A percentile compares a stretch with the other conserved stretches of the same genome.
These are phyloP conservation scores for Nettapus auritus DNA, from an alignment of 2,113 vertebrate species.

Conservation along the genomic window DNA sequence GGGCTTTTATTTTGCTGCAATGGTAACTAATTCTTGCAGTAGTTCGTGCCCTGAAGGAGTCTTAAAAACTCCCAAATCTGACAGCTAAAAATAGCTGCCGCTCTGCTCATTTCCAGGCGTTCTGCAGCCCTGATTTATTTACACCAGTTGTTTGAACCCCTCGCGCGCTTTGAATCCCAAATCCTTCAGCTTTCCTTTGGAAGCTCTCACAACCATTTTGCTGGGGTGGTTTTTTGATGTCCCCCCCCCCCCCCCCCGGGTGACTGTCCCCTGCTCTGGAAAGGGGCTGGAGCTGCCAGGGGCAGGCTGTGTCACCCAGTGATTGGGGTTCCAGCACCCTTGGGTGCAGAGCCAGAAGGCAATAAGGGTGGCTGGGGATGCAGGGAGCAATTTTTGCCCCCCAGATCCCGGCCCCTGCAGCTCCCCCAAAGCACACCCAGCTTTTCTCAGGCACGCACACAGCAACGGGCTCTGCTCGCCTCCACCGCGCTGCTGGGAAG, in stretches of 20 bases:
- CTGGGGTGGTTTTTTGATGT: fast-evolving
- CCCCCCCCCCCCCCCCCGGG: background rate
- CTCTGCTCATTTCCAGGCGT: background rate
- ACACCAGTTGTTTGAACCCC: fast-evolving
- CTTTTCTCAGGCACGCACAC: background rate
- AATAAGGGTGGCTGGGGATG: no score
- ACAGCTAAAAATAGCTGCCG: background rate
- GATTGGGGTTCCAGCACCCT: no score
- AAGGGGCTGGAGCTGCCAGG: no score
- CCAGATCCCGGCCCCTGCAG: no score
- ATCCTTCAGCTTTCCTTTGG: background rate
- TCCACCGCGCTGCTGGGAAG: background rate
- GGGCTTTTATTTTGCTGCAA: background rate
- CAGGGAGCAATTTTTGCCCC: no score
- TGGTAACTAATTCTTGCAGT: background rate
- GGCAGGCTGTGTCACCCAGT: no score
- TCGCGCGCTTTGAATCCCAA: background rate
- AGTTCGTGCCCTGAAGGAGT: background rate
- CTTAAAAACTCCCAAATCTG: background rate
- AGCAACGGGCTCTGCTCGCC: background rate
- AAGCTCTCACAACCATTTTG: fast-evolving
- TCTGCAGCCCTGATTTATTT: background rate
- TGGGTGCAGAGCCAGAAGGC: no score
- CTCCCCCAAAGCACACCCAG: background rate
- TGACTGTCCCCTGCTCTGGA: fast-evolving